Evolutionary conservation across 2,797 vertebrate species (phyloP).

Genomic region (Sandelia bainsii): DNA sequence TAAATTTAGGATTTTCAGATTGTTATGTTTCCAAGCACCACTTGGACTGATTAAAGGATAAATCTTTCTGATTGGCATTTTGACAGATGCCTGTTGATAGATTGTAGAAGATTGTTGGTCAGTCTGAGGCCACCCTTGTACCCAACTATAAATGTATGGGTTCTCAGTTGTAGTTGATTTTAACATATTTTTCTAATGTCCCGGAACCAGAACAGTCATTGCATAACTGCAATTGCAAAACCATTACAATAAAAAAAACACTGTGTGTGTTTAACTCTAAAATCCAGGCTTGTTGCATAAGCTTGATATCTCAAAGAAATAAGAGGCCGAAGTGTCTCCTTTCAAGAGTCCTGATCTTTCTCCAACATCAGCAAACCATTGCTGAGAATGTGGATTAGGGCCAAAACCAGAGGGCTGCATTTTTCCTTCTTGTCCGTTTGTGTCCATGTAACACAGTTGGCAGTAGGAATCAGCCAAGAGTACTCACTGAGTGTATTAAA

Average conservation of each 20-base stretch:
- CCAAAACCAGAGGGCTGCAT: slow-evolving; percentile 21
- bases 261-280: slow-evolving; percentile 19
- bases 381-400: slow-evolving; percentile 20
- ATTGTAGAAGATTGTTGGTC: not conserved
- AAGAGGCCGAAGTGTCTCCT: slow-evolving; percentile 11
- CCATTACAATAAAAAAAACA: no score
- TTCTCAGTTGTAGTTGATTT: not conserved
- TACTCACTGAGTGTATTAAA: not conserved
- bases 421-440: not conserved
- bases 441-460: slow-evolving; percentile 10
- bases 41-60: no score
- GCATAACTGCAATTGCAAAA: not conserved
- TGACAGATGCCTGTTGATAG: not conserved
- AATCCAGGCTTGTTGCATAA: slow-evolving; percentile 34
- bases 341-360: slow-evolving; percentile 35
- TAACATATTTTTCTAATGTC: not conserved
- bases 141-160: not conserved
- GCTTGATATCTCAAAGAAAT: slow-evolving; percentile 24
- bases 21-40: no score
- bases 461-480: slow-evolving; percentile 2
- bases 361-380: slow-evolving; percentile 41
- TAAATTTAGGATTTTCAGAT: no score
- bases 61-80: no score
- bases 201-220: not conserved
- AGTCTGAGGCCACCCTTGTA: not conserved